Evolutionary conservation across 2,888 invertebrate genomes (phyloP), one percentile per base, ranked within the genome.

Genomic region (Tyria jacobaeae): DNA sequence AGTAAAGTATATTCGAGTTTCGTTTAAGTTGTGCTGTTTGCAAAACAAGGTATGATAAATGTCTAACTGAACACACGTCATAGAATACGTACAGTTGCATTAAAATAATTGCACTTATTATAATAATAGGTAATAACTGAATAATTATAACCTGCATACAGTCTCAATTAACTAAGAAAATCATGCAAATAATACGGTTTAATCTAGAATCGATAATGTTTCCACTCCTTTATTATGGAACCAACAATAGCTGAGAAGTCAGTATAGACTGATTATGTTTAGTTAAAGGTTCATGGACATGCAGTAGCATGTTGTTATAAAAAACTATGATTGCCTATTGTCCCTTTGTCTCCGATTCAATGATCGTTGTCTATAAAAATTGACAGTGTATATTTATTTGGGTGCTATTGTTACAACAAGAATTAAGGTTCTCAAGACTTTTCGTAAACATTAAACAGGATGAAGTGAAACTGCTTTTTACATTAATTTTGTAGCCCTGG

Each of bases 291-390:
- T 73, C 71, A 67, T 48, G 68, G 64, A 52, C 69, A 63, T 49
- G 44, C 34, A 15, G 25, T 37, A n/a, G n/a, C n/a, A n/a, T n/a
- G 61, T 64, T 62, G 64, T 66, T 70, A 76, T 75, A 86, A 85
- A 89, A 88, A 81, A 76, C 75, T 68, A 76, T 80, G 66, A 88
- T 87, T 83, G 76, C 68, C 87, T 77, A 91, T 91, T 91, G 90
- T 89, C 62, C 84, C 81, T 86, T 86, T 86, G 85, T 88, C 50
- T 60, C 25, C 62, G 66, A 71, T 68, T 21, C 53, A 41, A 60
- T 52, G 51, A 64, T 75, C 64, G 68, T 66, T 68, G 49, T 9
- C 37, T 39, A 52, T 50, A 51, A 39, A 50, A 21, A 9, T n/a
- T 9, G 14, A 35, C 15, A 12, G 25, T 6, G 7, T 51, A 10